Conservation (phyloP, 2,888 invertebrate species). For the Pyrrhia umbra region DNA sequence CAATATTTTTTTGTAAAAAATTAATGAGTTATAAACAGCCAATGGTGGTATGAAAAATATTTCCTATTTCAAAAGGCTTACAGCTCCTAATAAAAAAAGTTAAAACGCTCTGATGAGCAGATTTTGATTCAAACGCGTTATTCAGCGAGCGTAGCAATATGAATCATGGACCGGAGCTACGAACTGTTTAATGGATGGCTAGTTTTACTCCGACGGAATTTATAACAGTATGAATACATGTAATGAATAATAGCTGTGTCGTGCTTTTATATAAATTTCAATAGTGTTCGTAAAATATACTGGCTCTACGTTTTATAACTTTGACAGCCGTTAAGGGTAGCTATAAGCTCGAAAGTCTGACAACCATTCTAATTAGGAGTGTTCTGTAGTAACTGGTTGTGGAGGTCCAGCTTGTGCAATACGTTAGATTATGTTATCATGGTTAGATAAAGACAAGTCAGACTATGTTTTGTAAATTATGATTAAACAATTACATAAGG, state of each 20-base stretch:
- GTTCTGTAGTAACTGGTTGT: too few relatives aligned
- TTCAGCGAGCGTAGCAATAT: slow-evolving; percentile 75
- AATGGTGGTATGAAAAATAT: slow-evolving; percentile 19
- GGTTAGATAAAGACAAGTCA: too few relatives aligned
- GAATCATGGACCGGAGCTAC: slow-evolving; percentile 67
- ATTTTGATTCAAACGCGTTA: slow-evolving; percentile 73
- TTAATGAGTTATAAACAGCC: background rate
- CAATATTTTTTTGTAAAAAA: background rate
- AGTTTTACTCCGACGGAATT: slow-evolving; percentile 30
- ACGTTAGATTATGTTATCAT: too few relatives aligned
- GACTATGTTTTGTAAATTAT: too few relatives aligned
- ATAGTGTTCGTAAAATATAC: slow-evolving; percentile 6
- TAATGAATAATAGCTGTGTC: slow-evolving; percentile 40
- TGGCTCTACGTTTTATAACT: slow-evolving; percentile 2
- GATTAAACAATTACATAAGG: too few relatives aligned
- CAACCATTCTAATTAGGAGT: too few relatives aligned
- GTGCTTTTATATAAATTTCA: slow-evolving; percentile 12
- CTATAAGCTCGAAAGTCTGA: background rate
- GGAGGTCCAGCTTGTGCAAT: too few relatives aligned
- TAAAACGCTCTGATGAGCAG: slow-evolving; percentile 69
- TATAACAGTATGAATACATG: slow-evolving; percentile 19
- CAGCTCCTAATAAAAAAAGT: slow-evolving; percentile 49
- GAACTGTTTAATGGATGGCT: slow-evolving; percentile 53
- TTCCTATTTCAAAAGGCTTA: slow-evolving; percentile 42
- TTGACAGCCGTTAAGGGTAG: too few relatives aligned